Conservation (phyloP, 1,140 invertebrate genomes). For the Drosophila busckii region DNA sequence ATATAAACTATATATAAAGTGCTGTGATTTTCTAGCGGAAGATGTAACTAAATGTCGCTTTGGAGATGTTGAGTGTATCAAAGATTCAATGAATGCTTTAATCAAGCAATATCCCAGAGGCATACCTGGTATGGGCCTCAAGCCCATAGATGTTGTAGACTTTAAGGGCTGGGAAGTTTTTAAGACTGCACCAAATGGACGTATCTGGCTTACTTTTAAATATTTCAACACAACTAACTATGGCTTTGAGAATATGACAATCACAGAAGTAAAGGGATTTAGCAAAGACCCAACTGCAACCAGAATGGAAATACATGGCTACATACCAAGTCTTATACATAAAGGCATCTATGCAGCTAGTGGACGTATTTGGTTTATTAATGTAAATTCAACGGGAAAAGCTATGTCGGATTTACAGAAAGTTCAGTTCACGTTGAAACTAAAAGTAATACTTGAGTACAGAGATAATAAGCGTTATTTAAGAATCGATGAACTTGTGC, state of each 20-base stretch:
- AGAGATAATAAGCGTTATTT: conserved; percentile 36
- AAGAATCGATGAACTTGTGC: conserved; percentile 27
- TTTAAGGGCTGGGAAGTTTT: conserved; percentile 15
- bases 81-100: conserved; percentile 34
- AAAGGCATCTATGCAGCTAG: conserved; percentile 20
- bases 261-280: conserved; percentile 27
- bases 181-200: conserved; percentile 8
- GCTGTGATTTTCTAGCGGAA: conserved; percentile 5
- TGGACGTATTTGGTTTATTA: conserved; percentile 5
- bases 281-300: conserved; percentile 21
- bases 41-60: conserved; percentile 43
- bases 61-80: conserved; percentile 42
- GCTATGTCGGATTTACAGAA: conserved; percentile 32
- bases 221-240: conserved; percentile 25
- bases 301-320: conserved; percentile 32
- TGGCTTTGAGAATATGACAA: conserved; percentile 40
- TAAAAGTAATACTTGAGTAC: conserved; percentile 33
- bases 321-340: conserved; percentile 32
- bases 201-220: conserved; percentile 19
- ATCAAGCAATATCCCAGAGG: conserved; percentile 42
- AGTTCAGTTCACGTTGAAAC: conserved; percentile 24
- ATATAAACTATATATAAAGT: not conserved
- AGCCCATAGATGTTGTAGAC: conserved; percentile 23
- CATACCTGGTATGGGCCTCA: conserved; percentile 41
- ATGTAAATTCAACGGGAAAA: conserved; percentile 16